Base-by-base conservation (phyloP, 2,113 vertebrate genomes). In the Sinocyclocheilus anophthalmus region DNA sequence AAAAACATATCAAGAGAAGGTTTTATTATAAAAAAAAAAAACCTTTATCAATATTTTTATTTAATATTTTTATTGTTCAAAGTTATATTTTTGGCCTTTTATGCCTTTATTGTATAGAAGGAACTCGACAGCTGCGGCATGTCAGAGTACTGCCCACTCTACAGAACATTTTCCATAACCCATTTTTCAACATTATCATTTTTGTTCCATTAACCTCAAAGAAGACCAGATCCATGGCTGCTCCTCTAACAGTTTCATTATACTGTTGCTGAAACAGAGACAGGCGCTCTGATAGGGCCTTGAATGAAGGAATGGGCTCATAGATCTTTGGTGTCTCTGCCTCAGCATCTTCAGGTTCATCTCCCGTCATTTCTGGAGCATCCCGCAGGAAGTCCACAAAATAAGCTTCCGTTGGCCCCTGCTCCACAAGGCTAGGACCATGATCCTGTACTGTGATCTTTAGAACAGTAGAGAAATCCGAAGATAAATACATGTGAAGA, bases 331-430 rank as follows among this genome's bases (percentile, higher is more conserved):
- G 95, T 30, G 93, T 93, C 50, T 95, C 95, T 81, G 93, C 88
- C 22, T 96, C 95, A 1, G 50, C 3, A 39, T 96, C 95, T 79
- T 96, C 94, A 24, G 90, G 84, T 86, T 97, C 96, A 8, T 96
- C 96, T 69, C 94, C 95, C 0, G 92, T 94, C 12, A 90, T 86
- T 86, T 96, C 96, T 0, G 94, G 95, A 55, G 91, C 91, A 22
- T 96, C 96, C 48, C 85, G 93, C 53, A 97, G 91, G 89, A 97
- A 97, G 92, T 97, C 96, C 80, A 95, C 96, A n/a, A 97, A 97
- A 90, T 93, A 95, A 14, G 91, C 79, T 86, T 95, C 91, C 81
- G 87, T 88, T 33, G 84, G 88, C 81, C 92, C 87, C 78, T 90
- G 91, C 89, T 92, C 92, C 78, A 92, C 88, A 1, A 95, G 69